A percentile compares a stretch with the other conserved stretches of the same genome.
These are phyloP conservation scores for Halcyon badia DNA, from an alignment of 2,797 vertebrate genomes.

Conservation along the genomic window DNA sequence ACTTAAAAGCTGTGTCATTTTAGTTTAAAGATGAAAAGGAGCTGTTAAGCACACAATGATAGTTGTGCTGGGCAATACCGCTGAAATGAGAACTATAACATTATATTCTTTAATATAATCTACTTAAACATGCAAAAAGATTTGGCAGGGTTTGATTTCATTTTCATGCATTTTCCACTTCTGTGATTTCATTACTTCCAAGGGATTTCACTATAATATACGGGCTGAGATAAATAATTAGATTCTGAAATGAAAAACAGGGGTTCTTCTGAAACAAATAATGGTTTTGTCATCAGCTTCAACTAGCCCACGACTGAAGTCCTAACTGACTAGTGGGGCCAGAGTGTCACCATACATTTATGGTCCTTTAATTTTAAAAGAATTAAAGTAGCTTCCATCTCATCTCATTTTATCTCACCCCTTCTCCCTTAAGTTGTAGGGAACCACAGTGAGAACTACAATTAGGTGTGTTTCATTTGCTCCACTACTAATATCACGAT, in stretches of 20 bases:
- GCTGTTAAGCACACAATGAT: neutral
- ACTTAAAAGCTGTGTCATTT: neutral
- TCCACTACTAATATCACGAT: neutral
- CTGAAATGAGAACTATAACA: neutral
- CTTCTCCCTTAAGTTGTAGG: neutral
- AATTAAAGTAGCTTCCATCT: neutral
- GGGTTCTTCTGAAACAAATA: neutral
- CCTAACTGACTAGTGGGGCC: neutral
- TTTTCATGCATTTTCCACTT: conserved; percentile 46
- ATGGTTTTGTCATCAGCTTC: neutral
- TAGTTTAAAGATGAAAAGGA: neutral
- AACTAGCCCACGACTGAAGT: neutral
- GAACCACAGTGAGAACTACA: neutral
- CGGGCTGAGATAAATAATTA: conserved; percentile 34
- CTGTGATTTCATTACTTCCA: conserved; percentile 57
- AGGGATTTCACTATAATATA: neutral
- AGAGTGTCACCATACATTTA: neutral
- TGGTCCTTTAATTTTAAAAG: neutral
- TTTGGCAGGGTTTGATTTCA: conserved; percentile 31
- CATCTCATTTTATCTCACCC: neutral
- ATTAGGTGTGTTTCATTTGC: neutral
- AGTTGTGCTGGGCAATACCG: neutral
- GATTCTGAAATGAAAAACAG: conserved; percentile 16
- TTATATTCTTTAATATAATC: neutral
- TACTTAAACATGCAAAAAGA: conserved; percentile 10